Evolutionary conservation across 2,888 invertebrate genomes (phyloP).

Genomic region (Rhopalosiphum nymphaeae): DNA sequence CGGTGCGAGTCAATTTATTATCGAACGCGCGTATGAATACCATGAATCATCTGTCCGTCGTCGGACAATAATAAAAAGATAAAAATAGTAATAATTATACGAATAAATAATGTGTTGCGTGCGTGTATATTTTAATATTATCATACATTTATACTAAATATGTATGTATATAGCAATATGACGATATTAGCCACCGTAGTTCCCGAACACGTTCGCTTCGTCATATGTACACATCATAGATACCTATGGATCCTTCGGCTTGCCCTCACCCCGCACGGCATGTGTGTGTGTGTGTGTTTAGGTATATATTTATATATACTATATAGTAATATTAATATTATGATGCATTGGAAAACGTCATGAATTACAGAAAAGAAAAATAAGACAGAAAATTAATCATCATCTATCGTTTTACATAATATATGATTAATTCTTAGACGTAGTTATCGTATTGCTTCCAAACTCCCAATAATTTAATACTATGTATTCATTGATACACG

Average conservation of each 20-base stretch:
- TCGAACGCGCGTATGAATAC: neutral
- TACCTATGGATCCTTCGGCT: neutral
- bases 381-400: neutral
- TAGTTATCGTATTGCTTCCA: neutral
- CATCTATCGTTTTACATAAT: neutral
- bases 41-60: slow-evolving; percentile 3
- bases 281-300: neutral
- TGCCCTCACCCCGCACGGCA: neutral
- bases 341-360: neutral
- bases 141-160: neutral
- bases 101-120: slow-evolving; percentile 4
- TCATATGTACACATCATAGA: neutral
- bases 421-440: neutral
- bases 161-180: neutral
- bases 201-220: neutral
- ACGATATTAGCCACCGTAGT: neutral
- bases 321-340: neutral
- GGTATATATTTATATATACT: neutral
- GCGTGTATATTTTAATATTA: neutral
- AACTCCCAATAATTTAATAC: neutral
- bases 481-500: neutral
- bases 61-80: neutral
- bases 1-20: neutral
- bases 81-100: neutral
- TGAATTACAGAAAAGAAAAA: neutral